Percentiles rank a stretch among this genome's conserved stretches.
These are phyloP conservation scores for Podocnemis expansa DNA, from an alignment of 2,113 vertebrate species.

Conservation along the genomic window DNA sequence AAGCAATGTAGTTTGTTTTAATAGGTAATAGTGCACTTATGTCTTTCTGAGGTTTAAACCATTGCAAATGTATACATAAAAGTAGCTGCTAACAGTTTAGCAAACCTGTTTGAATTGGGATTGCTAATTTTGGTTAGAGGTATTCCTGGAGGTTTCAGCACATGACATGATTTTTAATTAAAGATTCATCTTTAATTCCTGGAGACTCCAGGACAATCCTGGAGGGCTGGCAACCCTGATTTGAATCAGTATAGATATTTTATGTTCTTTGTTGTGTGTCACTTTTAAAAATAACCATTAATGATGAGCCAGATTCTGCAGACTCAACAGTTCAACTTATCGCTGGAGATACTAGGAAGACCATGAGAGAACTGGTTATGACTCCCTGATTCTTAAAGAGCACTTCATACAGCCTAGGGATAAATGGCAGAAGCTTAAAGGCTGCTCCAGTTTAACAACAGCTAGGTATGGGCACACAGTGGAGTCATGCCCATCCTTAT, in stretches of 20 bases:
- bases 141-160: neutral
- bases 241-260: neutral
- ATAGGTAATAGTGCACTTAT: neutral
- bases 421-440: neutral
- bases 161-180: neutral
- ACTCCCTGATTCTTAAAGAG: neutral
- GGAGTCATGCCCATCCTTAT: neutral
- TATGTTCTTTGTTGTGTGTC: slow-evolving; percentile 4
- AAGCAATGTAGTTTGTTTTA: neutral
- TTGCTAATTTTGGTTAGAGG: neutral
- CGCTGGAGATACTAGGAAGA: neutral
- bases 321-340: neutral
- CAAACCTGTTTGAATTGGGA: neutral
- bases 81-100: neutral
- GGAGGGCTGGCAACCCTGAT: neutral
- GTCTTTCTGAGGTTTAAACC: neutral
- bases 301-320: neutral
- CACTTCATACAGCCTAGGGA: slow-evolving; percentile 16
- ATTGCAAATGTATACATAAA: neutral
- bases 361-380: neutral
- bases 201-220: neutral
- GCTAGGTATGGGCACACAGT: neutral
- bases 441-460: neutral
- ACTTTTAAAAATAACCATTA: neutral
- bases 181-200: neutral